phyloP scores from a whole-genome alignment of 2,888 invertebrate species.

The Tetragnatha montana region DNA sequence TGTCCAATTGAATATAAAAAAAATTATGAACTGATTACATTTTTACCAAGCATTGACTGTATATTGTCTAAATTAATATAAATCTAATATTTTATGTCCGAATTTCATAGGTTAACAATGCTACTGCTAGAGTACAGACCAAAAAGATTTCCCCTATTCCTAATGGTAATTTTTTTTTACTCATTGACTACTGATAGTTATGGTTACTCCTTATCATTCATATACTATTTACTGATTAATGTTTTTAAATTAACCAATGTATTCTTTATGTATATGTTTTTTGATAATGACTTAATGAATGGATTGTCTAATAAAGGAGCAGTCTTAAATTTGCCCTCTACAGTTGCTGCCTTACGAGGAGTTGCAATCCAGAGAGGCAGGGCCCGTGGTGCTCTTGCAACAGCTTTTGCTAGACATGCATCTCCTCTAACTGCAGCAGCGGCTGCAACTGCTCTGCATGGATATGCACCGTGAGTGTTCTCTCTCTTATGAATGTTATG shows the following conservation, averaged over 20 bases:
- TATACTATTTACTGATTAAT: too few species aligned
- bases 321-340: slow-evolving; percentile 54
- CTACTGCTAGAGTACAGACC: slow-evolving; percentile 99
- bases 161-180: slow-evolving; percentile 79
- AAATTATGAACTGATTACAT: neutral
- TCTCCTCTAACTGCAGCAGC: slow-evolving; percentile 82
- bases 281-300: neutral
- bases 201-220: too few species aligned
- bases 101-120: slow-evolving; percentile 94
- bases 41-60: slow-evolving; percentile 39
- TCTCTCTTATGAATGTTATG: neutral
- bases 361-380: slow-evolving; percentile 89
- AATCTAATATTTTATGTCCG: slow-evolving; percentile 13
- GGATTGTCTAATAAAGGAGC: neutral
- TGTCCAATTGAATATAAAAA: too few species aligned
- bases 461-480: slow-evolving; percentile 90
- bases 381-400: slow-evolving; percentile 73
- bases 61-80: neutral
- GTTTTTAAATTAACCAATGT: neutral
- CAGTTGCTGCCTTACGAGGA: slow-evolving; percentile 88
- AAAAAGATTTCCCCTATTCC: slow-evolving; percentile 95
- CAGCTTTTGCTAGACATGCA: slow-evolving; percentile 80
- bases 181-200: neutral
- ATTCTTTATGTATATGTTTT: neutral
- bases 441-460: slow-evolving; percentile 84